These are phyloP conservation scores for Tamandua tetradactyla DNA, from an alignment of 2,797 vertebrate genomes.

Conservation along the genomic window DNA sequence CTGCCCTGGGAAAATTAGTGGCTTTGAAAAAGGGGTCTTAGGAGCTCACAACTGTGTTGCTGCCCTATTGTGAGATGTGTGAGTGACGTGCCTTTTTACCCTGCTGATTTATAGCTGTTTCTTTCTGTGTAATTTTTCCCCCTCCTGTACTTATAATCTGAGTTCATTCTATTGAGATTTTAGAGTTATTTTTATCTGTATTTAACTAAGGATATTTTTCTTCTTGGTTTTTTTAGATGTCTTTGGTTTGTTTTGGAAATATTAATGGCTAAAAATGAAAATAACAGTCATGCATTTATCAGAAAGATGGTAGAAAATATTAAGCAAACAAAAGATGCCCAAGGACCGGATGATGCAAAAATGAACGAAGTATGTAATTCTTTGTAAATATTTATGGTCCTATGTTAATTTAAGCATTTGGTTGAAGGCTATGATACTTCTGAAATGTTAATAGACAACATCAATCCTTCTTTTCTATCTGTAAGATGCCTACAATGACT, in stretches of 20 bases:
- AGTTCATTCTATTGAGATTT: not conserved
- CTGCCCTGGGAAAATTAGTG: not conserved
- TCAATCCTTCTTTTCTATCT: conserved; percentile 31
- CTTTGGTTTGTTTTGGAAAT: conserved; percentile 99
- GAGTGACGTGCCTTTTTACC: not conserved
- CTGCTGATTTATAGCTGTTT: not conserved
- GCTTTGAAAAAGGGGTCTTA: not conserved
- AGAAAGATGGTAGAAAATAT: conserved; percentile 99
- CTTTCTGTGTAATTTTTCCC: not conserved
- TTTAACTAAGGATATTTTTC: conserved; percentile 5
- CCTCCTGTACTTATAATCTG: not conserved
- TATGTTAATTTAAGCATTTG: not conserved
- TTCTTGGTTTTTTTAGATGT: conserved; percentile 87
- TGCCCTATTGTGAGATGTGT: not conserved
- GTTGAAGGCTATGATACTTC: not conserved
- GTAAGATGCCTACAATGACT: not conserved
- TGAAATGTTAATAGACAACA: not conserved
- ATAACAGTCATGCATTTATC: conserved; percentile 99
- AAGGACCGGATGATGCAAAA: conserved; percentile 93
- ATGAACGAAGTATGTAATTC: conserved; percentile 93
- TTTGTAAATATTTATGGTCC: conserved; percentile 50
- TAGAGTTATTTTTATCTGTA: conserved; percentile 37
- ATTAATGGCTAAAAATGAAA: conserved; percentile 99
- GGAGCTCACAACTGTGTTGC: not conserved
- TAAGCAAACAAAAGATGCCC: conserved; percentile 98